Conservation (phyloP, 2,888 invertebrate species). For the Callyntrura guangdongensis region DNA sequence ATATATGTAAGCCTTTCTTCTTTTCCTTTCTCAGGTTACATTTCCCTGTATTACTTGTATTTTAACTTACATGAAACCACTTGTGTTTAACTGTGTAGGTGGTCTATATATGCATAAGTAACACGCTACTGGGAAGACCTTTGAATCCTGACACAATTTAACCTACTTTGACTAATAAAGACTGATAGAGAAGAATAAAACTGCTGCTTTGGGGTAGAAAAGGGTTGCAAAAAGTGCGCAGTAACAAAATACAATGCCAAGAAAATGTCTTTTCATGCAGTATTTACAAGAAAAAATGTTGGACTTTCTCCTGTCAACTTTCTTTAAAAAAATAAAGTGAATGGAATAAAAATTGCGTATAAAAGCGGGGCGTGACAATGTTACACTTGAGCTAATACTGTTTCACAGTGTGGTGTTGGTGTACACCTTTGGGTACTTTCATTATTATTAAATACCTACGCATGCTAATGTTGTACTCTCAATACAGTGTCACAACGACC, state of each 20-base stretch:
- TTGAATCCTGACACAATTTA: slow-evolving; percentile 64
- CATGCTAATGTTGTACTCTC: too few species aligned
- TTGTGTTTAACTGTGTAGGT: background rate
- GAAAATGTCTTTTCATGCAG: background rate
- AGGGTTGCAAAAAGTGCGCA: slow-evolving; percentile 24
- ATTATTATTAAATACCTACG: too few species aligned
- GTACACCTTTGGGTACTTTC: too few species aligned
- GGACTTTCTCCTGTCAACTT: background rate
- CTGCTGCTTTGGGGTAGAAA: slow-evolving; percentile 55
- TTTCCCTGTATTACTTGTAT: background rate
- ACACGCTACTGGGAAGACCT: background rate
- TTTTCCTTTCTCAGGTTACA: background rate
- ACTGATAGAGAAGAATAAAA: slow-evolving; percentile 66
- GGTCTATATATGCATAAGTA: slow-evolving; percentile 16
- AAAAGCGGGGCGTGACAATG: too few species aligned
- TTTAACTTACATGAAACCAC: background rate
- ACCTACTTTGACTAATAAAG: slow-evolving; percentile 73
- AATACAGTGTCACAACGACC: too few species aligned
- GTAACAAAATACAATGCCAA: background rate
- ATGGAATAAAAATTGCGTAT: background rate
- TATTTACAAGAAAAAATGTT: background rate
- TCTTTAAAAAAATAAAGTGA: background rate
- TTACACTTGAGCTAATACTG: too few species aligned
- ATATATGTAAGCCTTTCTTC: background rate
- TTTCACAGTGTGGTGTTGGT: too few species aligned